Evolutionary conservation across 2,888 invertebrate species (phyloP).

Genomic region (Branchinecta sandiegonensis): DNA sequence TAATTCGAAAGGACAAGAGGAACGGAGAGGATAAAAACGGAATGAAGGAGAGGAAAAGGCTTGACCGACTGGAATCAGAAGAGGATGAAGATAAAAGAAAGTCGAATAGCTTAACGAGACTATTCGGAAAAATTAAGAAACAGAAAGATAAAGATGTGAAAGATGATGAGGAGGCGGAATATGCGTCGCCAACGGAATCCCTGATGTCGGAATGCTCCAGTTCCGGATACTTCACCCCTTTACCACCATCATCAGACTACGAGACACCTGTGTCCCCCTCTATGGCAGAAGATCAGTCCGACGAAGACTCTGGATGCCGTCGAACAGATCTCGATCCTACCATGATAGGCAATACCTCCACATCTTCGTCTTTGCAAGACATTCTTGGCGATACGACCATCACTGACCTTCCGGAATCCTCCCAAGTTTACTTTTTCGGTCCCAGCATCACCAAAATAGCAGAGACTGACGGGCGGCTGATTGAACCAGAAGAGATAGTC

Average conservation of each 20-base stretch:
- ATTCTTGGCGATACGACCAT: not conserved
- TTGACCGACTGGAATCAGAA: no score
- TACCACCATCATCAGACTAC: not conserved
- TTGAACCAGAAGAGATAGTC: not conserved
- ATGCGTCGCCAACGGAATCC: not conserved
- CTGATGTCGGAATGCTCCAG: not conserved
- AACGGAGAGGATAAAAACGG: no score
- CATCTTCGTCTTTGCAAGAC: not conserved
- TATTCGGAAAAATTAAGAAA: constrained; percentile 7
- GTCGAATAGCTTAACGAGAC: constrained; percentile 1
- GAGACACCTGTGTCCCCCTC: not conserved
- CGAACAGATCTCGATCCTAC: not conserved
- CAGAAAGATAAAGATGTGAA: not conserved
- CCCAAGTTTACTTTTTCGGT: not conserved
- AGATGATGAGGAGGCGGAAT: not conserved
- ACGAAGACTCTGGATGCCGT: not conserved
- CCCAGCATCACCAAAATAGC: not conserved
- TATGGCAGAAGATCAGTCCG: not conserved
- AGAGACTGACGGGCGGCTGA: not conserved
- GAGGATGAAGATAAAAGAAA: not conserved
- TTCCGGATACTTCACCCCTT: constrained; percentile 3
- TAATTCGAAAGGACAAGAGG: no score
- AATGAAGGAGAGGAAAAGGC: no score
- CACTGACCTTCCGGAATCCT: not conserved
- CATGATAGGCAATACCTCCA: not conserved